Evolutionary conservation across 2,888 invertebrate genomes (phyloP).

Genomic region (Agonopterix arenella): DNA sequence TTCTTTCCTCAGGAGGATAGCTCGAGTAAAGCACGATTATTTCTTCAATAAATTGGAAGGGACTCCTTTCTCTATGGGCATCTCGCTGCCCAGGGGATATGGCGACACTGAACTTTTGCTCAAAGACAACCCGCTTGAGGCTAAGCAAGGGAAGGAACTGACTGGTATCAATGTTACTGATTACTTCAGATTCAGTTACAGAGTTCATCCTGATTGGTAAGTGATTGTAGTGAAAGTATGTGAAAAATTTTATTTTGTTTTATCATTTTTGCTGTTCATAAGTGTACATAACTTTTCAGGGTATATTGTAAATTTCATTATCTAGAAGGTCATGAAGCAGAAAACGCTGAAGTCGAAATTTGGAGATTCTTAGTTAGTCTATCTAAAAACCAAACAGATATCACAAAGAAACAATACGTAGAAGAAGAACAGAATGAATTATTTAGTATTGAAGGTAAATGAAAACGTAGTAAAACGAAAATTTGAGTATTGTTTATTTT

Average conservation of each 20-base stretch:
- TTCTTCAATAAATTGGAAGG: conserved; percentile 88
- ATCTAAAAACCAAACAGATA: conserved; percentile 60
- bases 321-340: conserved; percentile 84
- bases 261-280: no score
- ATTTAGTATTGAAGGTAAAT: conserved; percentile 50
- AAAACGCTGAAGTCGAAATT: conserved; percentile 84
- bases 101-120: conserved; percentile 86
- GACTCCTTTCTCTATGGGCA: conserved; percentile 92
- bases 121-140: conserved; percentile 85
- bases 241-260: not conserved
- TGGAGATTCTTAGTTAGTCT: conserved; percentile 85
- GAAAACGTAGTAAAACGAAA: not conserved
- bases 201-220: conserved; percentile 91
- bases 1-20: conserved; percentile 76
- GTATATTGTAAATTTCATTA: conserved; percentile 93
- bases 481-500: no score
- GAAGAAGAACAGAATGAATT: conserved; percentile 31
- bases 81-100: conserved; percentile 88
- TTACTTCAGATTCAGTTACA: conserved; percentile 86
- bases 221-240: no score
- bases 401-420: conserved; percentile 56
- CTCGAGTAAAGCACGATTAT: conserved; percentile 87
- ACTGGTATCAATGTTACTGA: conserved; percentile 83
- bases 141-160: conserved; percentile 79
- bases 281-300: conserved; percentile 58